Conservation (phyloP, 2,113 vertebrate genomes). For the Proteles cristata region DNA sequence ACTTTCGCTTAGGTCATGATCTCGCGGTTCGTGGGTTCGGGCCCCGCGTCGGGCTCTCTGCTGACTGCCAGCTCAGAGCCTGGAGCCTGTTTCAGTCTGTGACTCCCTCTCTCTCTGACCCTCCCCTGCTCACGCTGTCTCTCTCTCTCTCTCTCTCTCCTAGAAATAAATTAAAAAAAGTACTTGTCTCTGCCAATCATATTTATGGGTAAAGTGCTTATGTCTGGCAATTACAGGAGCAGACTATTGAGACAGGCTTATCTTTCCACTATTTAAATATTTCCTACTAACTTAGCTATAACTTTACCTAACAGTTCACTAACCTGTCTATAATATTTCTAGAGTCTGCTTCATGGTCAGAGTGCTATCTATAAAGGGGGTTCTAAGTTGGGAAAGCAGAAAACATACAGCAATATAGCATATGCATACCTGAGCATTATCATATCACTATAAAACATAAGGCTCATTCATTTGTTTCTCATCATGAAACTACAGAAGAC, state of each 20-base stretch:
- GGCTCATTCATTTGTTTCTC: background rate
- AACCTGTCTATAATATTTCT: background rate
- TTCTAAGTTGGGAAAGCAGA: background rate
- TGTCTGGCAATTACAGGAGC: background rate
- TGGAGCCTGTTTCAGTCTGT: too few relatives aligned
- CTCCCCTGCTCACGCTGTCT: too few relatives aligned
- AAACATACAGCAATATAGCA: background rate
- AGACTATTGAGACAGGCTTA: background rate
- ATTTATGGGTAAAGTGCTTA: background rate
- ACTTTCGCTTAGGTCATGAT: too few relatives aligned
- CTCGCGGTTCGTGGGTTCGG: too few relatives aligned
- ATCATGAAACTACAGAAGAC: background rate
- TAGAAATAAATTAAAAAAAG: background rate
- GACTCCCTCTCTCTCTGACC: too few relatives aligned
- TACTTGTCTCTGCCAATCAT: background rate
- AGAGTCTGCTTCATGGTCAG: background rate
- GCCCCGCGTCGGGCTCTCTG: too few relatives aligned
- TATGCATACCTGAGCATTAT: background rate
- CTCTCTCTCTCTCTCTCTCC: too few relatives aligned
- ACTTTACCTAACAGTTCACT: constrained; percentile 4
- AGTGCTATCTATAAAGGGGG: background rate
- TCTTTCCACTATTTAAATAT: constrained; percentile 11
- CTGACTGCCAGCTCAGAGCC: too few relatives aligned
- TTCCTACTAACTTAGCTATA: background rate
- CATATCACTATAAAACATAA: background rate